phyloP scores from a whole-genome alignment of 1,140 invertebrate species.

The Globodera ellingtonae region DNA sequence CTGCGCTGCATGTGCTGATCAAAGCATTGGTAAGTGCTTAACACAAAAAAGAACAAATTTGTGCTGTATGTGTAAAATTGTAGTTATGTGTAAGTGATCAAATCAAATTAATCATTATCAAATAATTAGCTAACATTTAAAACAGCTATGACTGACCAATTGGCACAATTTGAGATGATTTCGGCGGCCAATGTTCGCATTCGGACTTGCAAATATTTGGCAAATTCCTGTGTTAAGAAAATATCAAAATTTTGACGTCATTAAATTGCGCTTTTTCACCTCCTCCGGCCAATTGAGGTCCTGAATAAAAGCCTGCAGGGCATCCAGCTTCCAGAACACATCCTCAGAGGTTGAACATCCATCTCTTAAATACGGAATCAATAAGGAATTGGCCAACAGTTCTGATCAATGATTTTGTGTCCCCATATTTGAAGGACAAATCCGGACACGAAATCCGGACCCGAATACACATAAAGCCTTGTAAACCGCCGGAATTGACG shows the following conservation, averaged over 20 bases:
- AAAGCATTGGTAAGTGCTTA: constrained; percentile 71
- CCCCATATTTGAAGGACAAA: too few species aligned
- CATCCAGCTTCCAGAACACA: constrained; percentile 97
- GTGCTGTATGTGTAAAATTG: too few species aligned
- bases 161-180: constrained; percentile 98
- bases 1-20: constrained; percentile 93
- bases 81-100: not conserved
- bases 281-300: constrained; percentile 98
- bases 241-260: not conserved
- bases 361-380: constrained; percentile 70
- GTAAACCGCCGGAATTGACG: not conserved
- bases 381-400: too few species aligned
- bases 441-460: too few species aligned
- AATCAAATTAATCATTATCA: constrained; percentile 14
- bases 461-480: not conserved
- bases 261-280: not conserved
- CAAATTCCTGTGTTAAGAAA: constrained; percentile 74
- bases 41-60: constrained; percentile 23
- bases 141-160: constrained; percentile 72
- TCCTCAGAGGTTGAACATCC: constrained; percentile 97
- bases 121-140: too few species aligned
- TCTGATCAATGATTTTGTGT: too few species aligned
- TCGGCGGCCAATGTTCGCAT: constrained; percentile 97
- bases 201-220: constrained; percentile 90
- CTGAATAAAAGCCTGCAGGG: constrained; percentile 92